Percentiles rank a stretch among this genome's conserved stretches.
phyloP scores from a whole-genome alignment of 2,797 vertebrate genomes.

The Spea hammondii region DNA sequence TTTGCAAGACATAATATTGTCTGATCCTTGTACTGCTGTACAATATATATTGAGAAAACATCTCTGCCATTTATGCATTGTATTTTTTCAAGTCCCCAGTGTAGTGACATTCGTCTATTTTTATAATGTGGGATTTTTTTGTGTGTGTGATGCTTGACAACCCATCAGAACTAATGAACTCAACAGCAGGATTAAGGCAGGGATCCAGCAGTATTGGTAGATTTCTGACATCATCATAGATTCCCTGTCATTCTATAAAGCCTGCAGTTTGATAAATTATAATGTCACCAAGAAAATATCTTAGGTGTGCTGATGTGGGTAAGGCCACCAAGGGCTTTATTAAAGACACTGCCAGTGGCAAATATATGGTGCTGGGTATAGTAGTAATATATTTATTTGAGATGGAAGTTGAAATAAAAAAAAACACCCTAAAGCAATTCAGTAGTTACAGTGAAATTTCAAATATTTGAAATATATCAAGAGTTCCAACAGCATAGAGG shows the following conservation, averaged over 20 bases:
- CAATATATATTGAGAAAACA: neutral
- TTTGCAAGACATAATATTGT: too few relatives aligned
- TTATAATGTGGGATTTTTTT: conserved; percentile 32
- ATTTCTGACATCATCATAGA: conserved; percentile 35
- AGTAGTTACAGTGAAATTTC: conserved; percentile 14
- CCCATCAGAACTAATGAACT: conserved; percentile 50
- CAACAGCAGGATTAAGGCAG: conserved; percentile 38
- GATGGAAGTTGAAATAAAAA: neutral
- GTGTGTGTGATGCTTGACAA: conserved; percentile 43
- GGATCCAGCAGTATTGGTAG: conserved; percentile 38
- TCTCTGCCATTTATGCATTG: neutral
- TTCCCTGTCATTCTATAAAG: conserved; percentile 28
- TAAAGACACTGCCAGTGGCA: conserved; percentile 22
- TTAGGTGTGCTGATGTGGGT: conserved; percentile 26
- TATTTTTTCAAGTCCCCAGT: conserved; percentile 18
- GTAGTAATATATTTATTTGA: conserved; percentile 24
- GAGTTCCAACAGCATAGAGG: conserved; percentile 6
- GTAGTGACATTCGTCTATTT: conserved; percentile 42
- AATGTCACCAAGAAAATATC: conserved; percentile 44
- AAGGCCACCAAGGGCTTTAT: conserved; percentile 38
- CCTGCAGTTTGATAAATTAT: conserved; percentile 36
- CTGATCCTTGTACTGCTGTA: too few relatives aligned
- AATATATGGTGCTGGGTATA: conserved; percentile 31
- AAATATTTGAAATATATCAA: conserved; percentile 23
- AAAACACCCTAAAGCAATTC: neutral